Base-by-base conservation (phyloP, 92 coral and sea anemone species). In the Isaurus tuberculatus region DNA sequence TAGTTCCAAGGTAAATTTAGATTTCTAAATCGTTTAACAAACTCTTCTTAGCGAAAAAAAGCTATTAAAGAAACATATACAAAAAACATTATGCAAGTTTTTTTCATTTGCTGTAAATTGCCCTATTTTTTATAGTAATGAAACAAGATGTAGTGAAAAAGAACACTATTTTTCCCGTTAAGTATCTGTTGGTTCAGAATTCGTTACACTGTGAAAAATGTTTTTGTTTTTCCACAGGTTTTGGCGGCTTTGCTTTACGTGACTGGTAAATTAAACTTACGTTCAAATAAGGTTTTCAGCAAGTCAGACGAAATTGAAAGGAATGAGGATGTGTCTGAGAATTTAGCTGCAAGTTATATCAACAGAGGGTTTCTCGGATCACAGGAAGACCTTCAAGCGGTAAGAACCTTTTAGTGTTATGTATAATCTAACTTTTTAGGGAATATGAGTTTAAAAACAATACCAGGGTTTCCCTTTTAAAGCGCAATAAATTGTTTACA, bases 231-330 rank as follows among this genome's bases (percentile, higher is more conserved):
- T 49, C 84, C 57, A 0, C 37, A 90, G 92, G 92, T 83, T 29
- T 68, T 82, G 16, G n/a, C 65, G 29, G 83, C 80, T 49, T 73
- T 80, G 9, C 64, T 90, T 19, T 87, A 72, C 72, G 31, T 72
- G 83, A 70, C 86, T 7, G 71, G 85, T 13, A 83, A 65, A 22
- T 60, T 79, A 3, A 66, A 27, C 11, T 29, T 72, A 15, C 48
- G 37, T 6, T 36, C 31, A 13, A 84, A 83, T 26, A 73, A 68
- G 27, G 72, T 37, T 22, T 36, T 25, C 25, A 55, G 32, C 33
- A 10, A 63, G 82, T 58, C 70, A 10, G 89, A 88, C 4, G 77
- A 32, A 26, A 92, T 84, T 75, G 92, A 88, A 73, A 92, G 87
- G 7, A 88, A 79, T 69, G 92, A 64, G 70, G 94, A 91, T 63